Base-by-base conservation (phyloP, 2,113 vertebrate genomes). In the Leptobrachium ailaonicum region DNA sequence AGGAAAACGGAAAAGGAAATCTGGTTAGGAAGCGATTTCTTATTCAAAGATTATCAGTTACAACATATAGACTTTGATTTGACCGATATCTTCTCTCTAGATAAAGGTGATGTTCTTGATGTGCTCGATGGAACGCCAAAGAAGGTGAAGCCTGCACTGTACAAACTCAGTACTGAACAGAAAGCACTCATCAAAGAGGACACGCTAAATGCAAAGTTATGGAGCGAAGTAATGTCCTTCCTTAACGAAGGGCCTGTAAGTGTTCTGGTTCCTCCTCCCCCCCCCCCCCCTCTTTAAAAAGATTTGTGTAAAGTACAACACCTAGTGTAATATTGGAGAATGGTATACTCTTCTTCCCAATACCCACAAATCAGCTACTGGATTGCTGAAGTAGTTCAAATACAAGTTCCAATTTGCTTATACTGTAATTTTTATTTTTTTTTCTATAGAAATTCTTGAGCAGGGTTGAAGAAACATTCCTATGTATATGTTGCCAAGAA, bases 401-500 rank as follows among this genome's bases (percentile, higher is more conserved):
- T 54, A 54, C 11, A 54, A 54, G 50, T 8, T 54, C 6, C 6
- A 54, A 54, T 54, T 54, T 8, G 20, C 32, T 41, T 66, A 10
- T 66, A 41, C 20, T 66, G 66, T 69, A 42, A 41, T 3, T 12
- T 0, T 41, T 0, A 41, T 3, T 12, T 0, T 41, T 0, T 72
- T 62, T 84, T 0, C 82, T 85, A 0, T 90, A 99, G 95, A 95
- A 93, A 87, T 99, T 99, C 77, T 87, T 99, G 44, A 96, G 47
- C 71, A 97, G 98, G 79, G 96, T 99, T 58, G 95, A 96, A 77
- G 98, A 99, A 75, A 87, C 95, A 0, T 99, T 99, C 80, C 87
- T 95, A 83, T 99, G 98, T 66, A 97, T 99, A 50, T 99, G 98
- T 89, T 99, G 98, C 76, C 98, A 99, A 88, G 98, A 99, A 86